Percentiles rank a stretch among this genome's conserved stretches.
Conservation (phyloP, 2,888 invertebrate species). For the Hirudinaria manillensis region DNA sequence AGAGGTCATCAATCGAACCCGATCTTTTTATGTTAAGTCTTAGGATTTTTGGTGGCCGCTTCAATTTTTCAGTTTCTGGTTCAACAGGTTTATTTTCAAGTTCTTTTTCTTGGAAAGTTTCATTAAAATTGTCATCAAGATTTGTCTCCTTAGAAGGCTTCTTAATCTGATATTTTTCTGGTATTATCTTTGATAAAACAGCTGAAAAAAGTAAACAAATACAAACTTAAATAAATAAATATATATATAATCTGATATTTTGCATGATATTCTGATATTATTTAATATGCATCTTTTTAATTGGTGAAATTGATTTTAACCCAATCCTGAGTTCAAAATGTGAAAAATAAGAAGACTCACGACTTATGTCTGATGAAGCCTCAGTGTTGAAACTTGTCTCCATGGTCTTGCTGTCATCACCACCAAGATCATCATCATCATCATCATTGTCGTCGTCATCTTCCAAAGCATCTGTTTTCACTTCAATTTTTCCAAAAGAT, state of each 20-base stretch:
- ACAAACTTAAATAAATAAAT: not conserved
- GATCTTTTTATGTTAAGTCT: constrained; percentile 5
- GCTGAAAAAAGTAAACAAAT: not conserved
- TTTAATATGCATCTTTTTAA: too few relatives aligned
- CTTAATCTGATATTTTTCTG: constrained; percentile 28
- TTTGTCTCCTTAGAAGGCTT: constrained; percentile 9
- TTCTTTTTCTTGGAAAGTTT: not conserved
- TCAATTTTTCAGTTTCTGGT: constrained; percentile 20
- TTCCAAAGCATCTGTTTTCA: constrained; percentile 38
- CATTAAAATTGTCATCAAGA: constrained; percentile 16
- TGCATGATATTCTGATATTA: too few relatives aligned
- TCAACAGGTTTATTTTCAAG: not conserved
- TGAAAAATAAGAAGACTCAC: not conserved
- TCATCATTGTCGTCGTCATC: constrained; percentile 37
- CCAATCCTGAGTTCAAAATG: not conserved
- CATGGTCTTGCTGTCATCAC: constrained; percentile 1
- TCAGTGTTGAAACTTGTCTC: not conserved
- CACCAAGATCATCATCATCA: constrained; percentile 8
- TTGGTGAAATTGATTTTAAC: not conserved
- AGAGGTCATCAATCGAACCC: not conserved
- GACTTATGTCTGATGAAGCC: not conserved
- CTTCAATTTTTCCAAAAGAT: constrained; percentile 41
- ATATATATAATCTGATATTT: too few relatives aligned
- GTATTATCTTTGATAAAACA: constrained; percentile 8
- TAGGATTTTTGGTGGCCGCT: constrained; percentile 20